These are phyloP conservation scores for Anabacerthia variegaticeps DNA, from an alignment of 2,797 vertebrate species.

Conservation along the genomic window DNA sequence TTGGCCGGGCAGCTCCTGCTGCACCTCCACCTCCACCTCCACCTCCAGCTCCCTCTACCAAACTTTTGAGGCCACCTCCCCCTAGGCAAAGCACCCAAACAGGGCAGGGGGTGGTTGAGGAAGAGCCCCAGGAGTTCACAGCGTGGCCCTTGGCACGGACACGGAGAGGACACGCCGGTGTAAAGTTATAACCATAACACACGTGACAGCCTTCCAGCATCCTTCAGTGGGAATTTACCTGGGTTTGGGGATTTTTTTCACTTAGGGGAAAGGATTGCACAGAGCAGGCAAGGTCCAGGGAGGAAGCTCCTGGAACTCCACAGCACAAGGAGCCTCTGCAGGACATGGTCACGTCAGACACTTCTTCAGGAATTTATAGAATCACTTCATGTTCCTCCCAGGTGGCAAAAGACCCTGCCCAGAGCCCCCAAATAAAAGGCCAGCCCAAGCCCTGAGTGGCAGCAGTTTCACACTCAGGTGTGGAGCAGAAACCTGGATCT, in stretches of 20 bases:
- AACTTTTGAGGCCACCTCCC: neutral
- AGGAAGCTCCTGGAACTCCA: neutral
- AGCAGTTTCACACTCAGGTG: neutral
- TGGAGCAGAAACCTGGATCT: neutral
- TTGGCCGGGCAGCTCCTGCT: neutral
- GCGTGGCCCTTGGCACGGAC: fast-evolving
- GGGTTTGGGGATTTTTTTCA: fast-evolving
- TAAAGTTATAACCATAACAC: neutral
- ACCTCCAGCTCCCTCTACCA: neutral
- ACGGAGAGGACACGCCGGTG: fast-evolving
- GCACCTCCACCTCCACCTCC: neutral
- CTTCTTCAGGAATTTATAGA: neutral
- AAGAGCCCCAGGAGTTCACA: neutral
- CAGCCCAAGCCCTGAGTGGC: neutral
- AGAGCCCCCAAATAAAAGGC: neutral
- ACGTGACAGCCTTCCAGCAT: neutral
- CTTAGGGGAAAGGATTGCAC: neutral
- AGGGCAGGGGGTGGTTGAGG: fast-evolving
- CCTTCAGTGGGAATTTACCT: neutral
- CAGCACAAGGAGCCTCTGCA: neutral
- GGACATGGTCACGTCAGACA: neutral
- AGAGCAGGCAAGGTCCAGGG: neutral
- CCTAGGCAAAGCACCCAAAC: fast-evolving
- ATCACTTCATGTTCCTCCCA: neutral
- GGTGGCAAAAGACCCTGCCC: neutral